Conservation (phyloP, 92 coral and sea anemone genomes). For the Parazoanthus atlanticus region DNA sequence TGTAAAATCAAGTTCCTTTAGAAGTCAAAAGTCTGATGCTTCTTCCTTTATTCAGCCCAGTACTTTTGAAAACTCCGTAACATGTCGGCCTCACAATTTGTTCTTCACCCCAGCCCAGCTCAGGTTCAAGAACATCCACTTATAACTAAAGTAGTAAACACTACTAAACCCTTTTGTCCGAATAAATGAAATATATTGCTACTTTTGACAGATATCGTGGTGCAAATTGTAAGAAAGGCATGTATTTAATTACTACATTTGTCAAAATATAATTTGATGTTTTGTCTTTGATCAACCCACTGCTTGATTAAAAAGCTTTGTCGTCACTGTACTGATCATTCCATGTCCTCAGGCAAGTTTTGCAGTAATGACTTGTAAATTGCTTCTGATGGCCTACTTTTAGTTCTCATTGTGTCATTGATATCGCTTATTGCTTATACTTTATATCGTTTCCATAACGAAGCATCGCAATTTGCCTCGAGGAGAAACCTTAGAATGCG, state of each 20-base stretch:
- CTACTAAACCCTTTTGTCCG: neutral
- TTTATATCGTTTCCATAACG: constrained; percentile 35
- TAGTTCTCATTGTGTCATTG: neutral
- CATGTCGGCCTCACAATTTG: too few species aligned
- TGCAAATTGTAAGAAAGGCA: neutral
- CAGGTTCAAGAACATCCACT: neutral
- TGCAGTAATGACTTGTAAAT: too few species aligned
- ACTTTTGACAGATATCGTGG: neutral
- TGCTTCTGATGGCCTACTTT: neutral
- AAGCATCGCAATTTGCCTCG: constrained; percentile 24
- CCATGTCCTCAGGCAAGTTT: neutral
- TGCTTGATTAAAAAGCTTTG: neutral
- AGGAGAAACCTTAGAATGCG: neutral
- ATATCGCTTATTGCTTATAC: neutral
- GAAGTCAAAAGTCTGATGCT: too few species aligned
- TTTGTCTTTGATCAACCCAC: too few species aligned
- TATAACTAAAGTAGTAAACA: neutral
- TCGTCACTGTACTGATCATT: neutral
- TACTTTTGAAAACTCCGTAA: neutral
- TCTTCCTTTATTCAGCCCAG: neutral
- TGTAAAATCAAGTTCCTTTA: too few species aligned
- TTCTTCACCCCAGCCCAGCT: neutral
- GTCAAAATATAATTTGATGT: neutral
- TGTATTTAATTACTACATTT: neutral
- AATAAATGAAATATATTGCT: neutral